Evolutionary conservation across 2,888 invertebrate species (phyloP), one percentile per base, ranked within the genome.

Genomic region (Blastobasis lacticolella): DNA sequence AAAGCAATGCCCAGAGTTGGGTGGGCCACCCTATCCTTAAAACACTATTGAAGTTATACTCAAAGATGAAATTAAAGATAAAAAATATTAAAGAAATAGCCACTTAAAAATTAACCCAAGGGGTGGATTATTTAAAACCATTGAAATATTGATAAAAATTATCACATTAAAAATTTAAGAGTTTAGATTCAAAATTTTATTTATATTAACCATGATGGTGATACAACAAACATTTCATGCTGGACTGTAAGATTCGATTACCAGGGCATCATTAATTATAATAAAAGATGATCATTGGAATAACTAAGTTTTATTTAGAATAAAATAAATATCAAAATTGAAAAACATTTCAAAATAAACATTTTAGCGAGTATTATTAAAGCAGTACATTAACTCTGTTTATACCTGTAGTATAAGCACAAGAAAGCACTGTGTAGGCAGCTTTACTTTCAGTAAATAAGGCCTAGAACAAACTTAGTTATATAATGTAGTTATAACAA

Each of bases 351-450:
- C n/a, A 43, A n/a, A 10, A 10, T 10, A 43, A 43, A 43, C n/a
- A 43, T 43, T 10, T 43, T 9, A 9, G 48, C 38, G 9, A 50
- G 5, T 7, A 7, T 45, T n/a, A 40, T 38, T 49, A 41, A 50
- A 56, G 51, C 68, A 71, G 72, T 62, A 67, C 82, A 66, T 84
- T 83, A 69, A 71, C 87, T 87, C 85, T 83, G 81, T 75, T 80
- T 87, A 85, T 84, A 85, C 69, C 23, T 57, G 10, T 2, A 54
- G 69, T 83, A 85, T 86, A 86, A 66, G 59, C 82, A 80, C 85
- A 87, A 87, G 86, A 67, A 85, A 87, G 84, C 73, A 75, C 70
- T 56, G 64, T n/a, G 49, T 45, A 54, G 67, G 74, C 74, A 62
- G 60, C 75, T 80, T 85, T 82, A 81, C 81, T 6, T 42, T 6